phyloP scores from a whole-genome alignment of 2,113 vertebrate species.

The Regulus satrapa region DNA sequence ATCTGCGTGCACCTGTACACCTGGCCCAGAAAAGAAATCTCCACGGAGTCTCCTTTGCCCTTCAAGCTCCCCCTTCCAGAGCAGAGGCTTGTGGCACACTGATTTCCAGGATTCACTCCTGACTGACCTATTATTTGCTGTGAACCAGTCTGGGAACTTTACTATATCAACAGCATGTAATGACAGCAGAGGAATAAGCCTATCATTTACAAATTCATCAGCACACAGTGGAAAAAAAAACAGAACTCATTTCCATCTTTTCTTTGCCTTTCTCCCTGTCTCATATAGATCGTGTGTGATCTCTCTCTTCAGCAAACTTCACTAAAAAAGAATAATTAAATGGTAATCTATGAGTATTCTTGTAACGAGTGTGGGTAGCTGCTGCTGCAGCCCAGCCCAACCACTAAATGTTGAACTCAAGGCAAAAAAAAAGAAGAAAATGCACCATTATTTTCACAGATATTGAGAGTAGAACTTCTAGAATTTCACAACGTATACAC shows the following conservation, averaged over 20 bases:
- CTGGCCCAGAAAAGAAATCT: not conserved
- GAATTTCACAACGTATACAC: not conserved
- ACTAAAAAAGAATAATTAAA: conserved; percentile 15
- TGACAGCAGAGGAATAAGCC: not conserved
- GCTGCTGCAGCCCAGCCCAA: not conserved
- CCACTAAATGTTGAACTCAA: not conserved
- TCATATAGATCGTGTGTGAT: not conserved
- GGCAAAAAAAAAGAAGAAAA: not conserved
- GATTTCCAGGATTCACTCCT: not conserved
- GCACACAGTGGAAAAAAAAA: not conserved
- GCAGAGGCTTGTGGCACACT: not conserved
- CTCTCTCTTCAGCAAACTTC: not conserved
- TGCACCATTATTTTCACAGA: not conserved
- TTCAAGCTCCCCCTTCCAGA: not conserved
- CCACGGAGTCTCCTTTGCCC: not conserved
- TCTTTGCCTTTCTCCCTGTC: not conserved
- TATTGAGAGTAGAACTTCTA: not conserved
- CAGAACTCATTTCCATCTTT: not conserved
- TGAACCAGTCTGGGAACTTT: not conserved
- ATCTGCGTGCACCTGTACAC: not conserved
- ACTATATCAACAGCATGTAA: not conserved
- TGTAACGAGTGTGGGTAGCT: not conserved
- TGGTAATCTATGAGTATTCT: not conserved
- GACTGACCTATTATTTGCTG: not conserved
- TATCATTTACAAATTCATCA: not conserved